Evolutionary conservation across 2,797 vertebrate genomes (phyloP).

Genomic region (Darevskia nairensis): DNA sequence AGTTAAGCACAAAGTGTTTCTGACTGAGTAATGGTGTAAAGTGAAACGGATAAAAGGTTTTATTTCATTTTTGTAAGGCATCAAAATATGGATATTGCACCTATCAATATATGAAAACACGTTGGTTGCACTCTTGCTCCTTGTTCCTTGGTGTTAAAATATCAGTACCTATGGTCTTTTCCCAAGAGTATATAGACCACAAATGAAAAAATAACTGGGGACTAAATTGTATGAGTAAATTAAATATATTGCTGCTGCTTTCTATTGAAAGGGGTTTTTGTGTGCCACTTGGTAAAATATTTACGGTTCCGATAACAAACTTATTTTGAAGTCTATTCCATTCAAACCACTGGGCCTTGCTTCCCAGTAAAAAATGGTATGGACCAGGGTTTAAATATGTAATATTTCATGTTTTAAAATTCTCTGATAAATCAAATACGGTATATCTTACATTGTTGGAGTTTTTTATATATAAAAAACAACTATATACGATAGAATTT

Average conservation of each 20-base stretch:
- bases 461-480: conserved; percentile 29
- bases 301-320: not conserved
- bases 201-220: conserved; percentile 23
- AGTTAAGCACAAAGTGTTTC: conserved; percentile 16
- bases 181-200: not conserved
- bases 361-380: not conserved
- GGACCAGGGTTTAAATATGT: conserved; percentile 23
- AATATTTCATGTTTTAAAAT: not conserved
- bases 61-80: not conserved
- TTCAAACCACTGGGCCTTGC: not conserved
- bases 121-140: not conserved
- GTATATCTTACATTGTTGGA: conserved; percentile 38
- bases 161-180: too few species aligned
- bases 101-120: not conserved
- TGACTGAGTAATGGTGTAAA: not conserved
- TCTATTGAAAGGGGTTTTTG: conserved; percentile 3
- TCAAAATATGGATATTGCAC: not conserved
- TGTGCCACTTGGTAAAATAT: conserved; percentile 36
- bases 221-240: conserved; percentile 7
- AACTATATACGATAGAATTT: conserved; percentile 47
- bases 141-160: not conserved
- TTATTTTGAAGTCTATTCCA: not conserved
- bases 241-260: conserved; percentile 14
- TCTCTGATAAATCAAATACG: conserved; percentile 31
- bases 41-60: conserved; percentile 9